Evolutionary conservation across 2,888 invertebrate species (phyloP), one percentile per base, ranked within the genome.

Genomic region (Oscheius onirici): DNA sequence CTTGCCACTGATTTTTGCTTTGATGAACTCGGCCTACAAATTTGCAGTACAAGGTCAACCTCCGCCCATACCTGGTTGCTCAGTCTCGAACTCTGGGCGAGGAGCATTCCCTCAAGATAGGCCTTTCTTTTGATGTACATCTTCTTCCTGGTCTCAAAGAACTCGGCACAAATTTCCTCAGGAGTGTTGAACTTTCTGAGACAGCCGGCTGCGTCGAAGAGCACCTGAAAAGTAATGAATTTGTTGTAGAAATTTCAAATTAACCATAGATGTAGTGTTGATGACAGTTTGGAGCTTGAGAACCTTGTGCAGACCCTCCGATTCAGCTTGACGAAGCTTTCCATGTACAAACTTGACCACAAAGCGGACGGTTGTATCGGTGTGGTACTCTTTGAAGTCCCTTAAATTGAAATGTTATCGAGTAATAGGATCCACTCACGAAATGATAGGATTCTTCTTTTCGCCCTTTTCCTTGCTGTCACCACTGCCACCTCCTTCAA

Each of bases 311-410:
- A 99, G 91, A 0, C 97, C 97, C 75, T 94, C 93, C 0, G 91
- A 91, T 87, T 95, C 94, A 40, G 78, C 74, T 24, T 77, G 72
- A 8, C 72, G 61, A n/a, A 92, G 90, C 77, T 80, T 95, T 90
- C 73, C 79, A 40, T 58, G 71, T 8, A 85, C 92, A 88, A 96
- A 90, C 0, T 92, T 91, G 2, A 97, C 91, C 3, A 95, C 92
- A 89, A 97, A 97, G 70, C 93, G 92, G 0, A 99, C 95, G 0
- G 95, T 93, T 0, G 94, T 93, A 87, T 99, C 97, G 0, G 97
- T 97, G 88, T 95, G 93, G 89, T 97, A 97, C 88, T 99, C 97
- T 89, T 93, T 92, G 88, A 90, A 92, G 87, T 92, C 92, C 11
- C 91, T 91, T 34, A 34, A 6, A 8, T 34, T 34, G 11, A 60